phyloP scores from a whole-genome alignment of 2,797 vertebrate genomes.

The Telmatherina bonti region DNA sequence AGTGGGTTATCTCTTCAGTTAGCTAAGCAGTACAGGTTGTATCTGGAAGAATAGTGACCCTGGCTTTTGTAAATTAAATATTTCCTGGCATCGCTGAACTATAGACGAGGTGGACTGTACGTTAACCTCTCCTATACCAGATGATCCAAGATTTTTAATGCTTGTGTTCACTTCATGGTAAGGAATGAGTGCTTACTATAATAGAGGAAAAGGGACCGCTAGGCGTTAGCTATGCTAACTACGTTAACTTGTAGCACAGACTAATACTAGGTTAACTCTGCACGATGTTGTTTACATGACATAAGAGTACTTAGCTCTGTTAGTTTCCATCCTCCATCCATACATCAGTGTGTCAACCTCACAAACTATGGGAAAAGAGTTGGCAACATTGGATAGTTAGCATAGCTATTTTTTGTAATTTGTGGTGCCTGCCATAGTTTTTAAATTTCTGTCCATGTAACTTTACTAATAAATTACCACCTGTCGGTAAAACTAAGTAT shows the following conservation, averaged over 20 bases:
- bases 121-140: constrained; percentile 10
- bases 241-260: constrained; percentile 4
- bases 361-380: neutral
- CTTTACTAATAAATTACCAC: neutral
- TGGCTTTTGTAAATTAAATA: neutral
- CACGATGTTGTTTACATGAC: neutral
- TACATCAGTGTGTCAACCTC: neutral
- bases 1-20: constrained; percentile 30
- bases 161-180: constrained; percentile 62
- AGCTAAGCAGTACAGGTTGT: constrained; percentile 21
- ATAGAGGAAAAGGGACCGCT: neutral
- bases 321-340: neutral
- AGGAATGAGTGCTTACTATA: constrained; percentile 27
- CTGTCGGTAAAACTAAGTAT: neutral
- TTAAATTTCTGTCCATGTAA: neutral
- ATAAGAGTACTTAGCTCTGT: neutral
- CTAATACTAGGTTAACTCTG: neutral
- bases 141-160: constrained; percentile 5
- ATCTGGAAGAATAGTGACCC: constrained; percentile 3
- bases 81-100: constrained; percentile 1
- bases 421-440: neutral
- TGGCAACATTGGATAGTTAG: constrained; percentile 3
- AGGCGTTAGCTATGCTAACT: constrained; percentile 42
- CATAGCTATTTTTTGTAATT: constrained; percentile 20
- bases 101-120: neutral